phyloP scores from a whole-genome alignment of 2,797 vertebrate species.

The Thaleichthys pacificus region DNA sequence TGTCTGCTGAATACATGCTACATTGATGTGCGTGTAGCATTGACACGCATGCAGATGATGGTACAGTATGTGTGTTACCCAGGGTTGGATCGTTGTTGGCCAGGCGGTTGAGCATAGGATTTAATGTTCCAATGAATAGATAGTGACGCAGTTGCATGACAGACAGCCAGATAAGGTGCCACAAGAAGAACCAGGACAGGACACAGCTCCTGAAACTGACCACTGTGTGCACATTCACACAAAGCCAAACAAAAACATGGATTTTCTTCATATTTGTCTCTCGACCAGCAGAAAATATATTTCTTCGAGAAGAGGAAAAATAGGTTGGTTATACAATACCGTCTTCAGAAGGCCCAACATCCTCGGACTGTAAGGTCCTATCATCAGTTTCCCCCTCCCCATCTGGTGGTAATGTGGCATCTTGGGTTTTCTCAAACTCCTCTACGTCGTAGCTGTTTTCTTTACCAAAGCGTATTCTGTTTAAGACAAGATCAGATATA shows the following conservation, averaged over 20 bases:
- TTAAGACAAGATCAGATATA: not conserved
- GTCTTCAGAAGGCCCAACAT: no score
- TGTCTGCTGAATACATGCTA: no score
- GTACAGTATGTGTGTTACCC: constrained; percentile 49
- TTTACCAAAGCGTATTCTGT: constrained; percentile 54
- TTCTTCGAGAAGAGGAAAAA: not conserved
- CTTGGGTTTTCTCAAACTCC: constrained; percentile 41
- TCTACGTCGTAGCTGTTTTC: constrained; percentile 57
- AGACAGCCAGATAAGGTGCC: constrained; percentile 85
- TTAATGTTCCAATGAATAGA: constrained; percentile 88
- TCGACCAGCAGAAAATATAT: not conserved
- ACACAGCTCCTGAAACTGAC: constrained; percentile 72
- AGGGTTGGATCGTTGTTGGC: constrained; percentile 49
- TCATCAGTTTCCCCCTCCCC: not conserved
- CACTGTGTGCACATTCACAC: constrained; percentile 19
- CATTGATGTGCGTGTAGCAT: not conserved
- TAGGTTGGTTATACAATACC: not conserved
- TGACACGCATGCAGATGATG: not conserved
- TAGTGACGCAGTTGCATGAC: constrained; percentile 87
- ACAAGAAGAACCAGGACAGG: constrained; percentile 79
- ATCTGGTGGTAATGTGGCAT: not conserved
- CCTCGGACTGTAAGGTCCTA: constrained; percentile 17
- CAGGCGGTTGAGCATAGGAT: constrained; percentile 78
- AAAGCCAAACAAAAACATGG: not conserved
- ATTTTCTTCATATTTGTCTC: no score